Conservation (phyloP, 2,113 vertebrate species). For the Aegithalos caudatus region DNA sequence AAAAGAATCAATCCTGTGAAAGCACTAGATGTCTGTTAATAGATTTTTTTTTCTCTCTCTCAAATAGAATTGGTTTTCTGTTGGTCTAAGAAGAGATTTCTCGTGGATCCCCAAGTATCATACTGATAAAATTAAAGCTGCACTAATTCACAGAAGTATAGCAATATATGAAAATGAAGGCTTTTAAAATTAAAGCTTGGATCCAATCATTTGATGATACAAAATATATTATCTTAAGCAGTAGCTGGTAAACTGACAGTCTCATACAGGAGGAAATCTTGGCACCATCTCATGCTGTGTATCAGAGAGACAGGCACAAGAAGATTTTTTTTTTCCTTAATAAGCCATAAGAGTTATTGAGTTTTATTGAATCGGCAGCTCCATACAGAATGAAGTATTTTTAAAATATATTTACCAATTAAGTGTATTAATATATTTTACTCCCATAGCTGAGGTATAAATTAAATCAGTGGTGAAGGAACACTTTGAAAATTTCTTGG, state of each 20-base stretch:
- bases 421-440: not conserved
- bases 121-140: not conserved
- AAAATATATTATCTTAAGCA: not conserved
- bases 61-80: not conserved
- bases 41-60: not conserved
- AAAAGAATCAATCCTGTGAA: conserved; percentile 37
- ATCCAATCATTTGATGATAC: not conserved
- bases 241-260: not conserved
- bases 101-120: not conserved
- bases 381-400: not conserved
- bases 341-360: not conserved
- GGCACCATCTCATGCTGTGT: not conserved
- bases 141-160: not conserved
- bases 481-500: not conserved
- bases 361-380: not conserved
- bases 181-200: not conserved
- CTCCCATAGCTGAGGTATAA: not conserved
- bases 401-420: not conserved
- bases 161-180: not conserved
- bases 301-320: not conserved
- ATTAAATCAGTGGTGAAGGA: not conserved
- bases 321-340: not conserved
- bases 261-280: not conserved
- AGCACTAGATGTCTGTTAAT: not conserved
- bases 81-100: not conserved